Base-by-base conservation (phyloP, 1,140 invertebrate genomes). In the Temnothorax longispinosus region DNA sequence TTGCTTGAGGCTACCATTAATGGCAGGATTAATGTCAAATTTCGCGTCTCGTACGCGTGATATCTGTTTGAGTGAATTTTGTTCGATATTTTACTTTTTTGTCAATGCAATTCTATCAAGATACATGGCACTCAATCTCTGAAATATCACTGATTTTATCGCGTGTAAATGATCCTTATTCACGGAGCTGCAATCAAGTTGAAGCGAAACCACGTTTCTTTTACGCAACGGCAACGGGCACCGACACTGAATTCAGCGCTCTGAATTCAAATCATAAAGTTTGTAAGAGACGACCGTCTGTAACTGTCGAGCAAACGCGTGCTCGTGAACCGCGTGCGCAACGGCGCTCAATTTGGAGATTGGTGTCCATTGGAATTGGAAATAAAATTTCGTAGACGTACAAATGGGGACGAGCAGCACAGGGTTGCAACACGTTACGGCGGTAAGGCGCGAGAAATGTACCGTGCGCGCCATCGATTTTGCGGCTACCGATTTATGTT, bases 341-440 rank as follows among this genome's bases (percentile, higher is more conserved):
- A 86, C 44, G 50, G 65, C 86, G 67, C 81, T 82, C 85, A 75
- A 87, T 88, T 89, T 69, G 62, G 41, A 89, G 87, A 89, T 88
- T 90, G 84, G 35, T 81, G 78, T 58, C 85, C 64, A 89, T 91
- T 87, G 90, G 91, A 93, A 93, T 93, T 92, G 92, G 89, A 93
- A 93, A 93, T 92, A 91, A 93, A 93, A 93, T 93, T 92, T 91
- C 85, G 88, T 91, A 87, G 86, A 92, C 85, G 87, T 86, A 88
- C 81, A 76, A 89, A 90, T 85, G 71, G 76, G 54, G 52, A 65
- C 38, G 41, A 77, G 56, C 78, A 77, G 56, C 78, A 60, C 71
- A 7, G 62, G 64, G 50, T 77, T 74, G 80, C 80, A 87, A 84
- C 85, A 58, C 60, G 85, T 89, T 87, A 87, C 60, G n/a, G 27